phyloP scores from a whole-genome alignment of 2,113 vertebrate species.

The Forbesichthys papilliferus region DNA sequence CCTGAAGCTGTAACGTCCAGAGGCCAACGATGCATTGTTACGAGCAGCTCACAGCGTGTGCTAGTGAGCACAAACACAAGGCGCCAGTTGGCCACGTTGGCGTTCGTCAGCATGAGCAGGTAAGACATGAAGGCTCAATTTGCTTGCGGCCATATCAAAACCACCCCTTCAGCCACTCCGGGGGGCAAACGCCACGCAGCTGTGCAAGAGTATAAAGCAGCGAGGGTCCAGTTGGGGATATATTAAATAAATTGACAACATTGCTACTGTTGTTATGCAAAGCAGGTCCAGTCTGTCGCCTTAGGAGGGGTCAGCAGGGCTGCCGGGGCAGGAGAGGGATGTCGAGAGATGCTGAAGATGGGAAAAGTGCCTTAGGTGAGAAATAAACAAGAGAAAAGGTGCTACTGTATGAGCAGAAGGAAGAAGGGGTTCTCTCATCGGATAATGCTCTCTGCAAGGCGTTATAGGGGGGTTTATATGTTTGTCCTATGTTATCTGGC shows the following conservation, averaged over 20 bases:
- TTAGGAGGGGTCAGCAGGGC: slow-evolving; percentile 83
- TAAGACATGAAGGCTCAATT: slow-evolving; percentile 75
- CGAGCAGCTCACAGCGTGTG: slow-evolving; percentile 67
- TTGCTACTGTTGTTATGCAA: slow-evolving; percentile 82
- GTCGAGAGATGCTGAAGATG: slow-evolving; percentile 46
- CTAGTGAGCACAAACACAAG: slow-evolving; percentile 37
- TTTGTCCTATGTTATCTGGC: slow-evolving; percentile 49
- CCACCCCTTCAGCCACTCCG: slow-evolving; percentile 44
- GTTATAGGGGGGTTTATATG: slow-evolving; percentile 56
- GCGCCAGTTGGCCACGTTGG: slow-evolving; percentile 36
- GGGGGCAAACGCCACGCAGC: slow-evolving; percentile 42
- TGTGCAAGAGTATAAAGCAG: slow-evolving; percentile 85
- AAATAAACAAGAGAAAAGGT: slow-evolving; percentile 72
- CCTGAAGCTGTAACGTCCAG: slow-evolving; percentile 62
- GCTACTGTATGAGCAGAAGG: slow-evolving; percentile 48
- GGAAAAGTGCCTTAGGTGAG: slow-evolving; percentile 69
- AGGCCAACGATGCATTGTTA: slow-evolving; percentile 47
- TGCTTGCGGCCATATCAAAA: slow-evolving; percentile 50
- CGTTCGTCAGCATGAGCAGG: slow-evolving; percentile 64
- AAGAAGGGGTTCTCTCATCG: slow-evolving; percentile 59
- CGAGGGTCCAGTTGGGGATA: slow-evolving; percentile 88
- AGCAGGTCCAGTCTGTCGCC: slow-evolving; percentile 85
- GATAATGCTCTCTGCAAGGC: slow-evolving; percentile 62
- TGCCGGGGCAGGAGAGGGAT: slow-evolving; percentile 48
- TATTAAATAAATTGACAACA: slow-evolving; percentile 84